Percentiles rank a stretch among this genome's conserved stretches.
phyloP scores from a whole-genome alignment of 1,140 invertebrate species.

The Aphelenchoides avenae region DNA sequence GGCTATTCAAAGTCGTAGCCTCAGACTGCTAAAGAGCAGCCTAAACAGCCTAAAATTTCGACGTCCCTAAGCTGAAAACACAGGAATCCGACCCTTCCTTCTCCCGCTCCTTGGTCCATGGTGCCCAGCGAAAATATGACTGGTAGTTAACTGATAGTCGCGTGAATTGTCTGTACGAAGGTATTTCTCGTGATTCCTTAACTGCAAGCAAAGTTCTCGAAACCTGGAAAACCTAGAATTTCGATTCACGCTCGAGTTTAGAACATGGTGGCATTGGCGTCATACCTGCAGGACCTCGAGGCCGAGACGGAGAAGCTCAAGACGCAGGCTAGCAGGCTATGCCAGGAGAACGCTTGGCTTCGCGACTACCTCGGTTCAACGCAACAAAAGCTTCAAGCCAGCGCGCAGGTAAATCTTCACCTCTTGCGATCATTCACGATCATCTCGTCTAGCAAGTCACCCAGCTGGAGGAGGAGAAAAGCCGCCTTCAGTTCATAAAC shows the following conservation, averaged over 20 bases:
- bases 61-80: too few species aligned
- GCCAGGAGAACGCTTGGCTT: slow-evolving; percentile 92
- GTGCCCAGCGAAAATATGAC: too few species aligned
- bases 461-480: slow-evolving; percentile 92
- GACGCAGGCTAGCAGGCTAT: slow-evolving; percentile 80
- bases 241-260: slow-evolving; percentile 58
- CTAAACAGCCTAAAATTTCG: too few species aligned
- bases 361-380: slow-evolving; percentile 92
- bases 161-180: too few species aligned
- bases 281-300: slow-evolving; percentile 87
- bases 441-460: slow-evolving; percentile 76
- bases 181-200: too few species aligned
- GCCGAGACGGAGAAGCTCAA: slow-evolving; percentile 98
- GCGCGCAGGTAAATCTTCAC: slow-evolving; percentile 53
- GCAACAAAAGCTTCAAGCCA: slow-evolving; percentile 88
- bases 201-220: too few species aligned
- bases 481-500: slow-evolving; percentile 93
- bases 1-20: too few species aligned
- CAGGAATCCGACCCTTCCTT: too few species aligned
- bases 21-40: too few species aligned
- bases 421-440: slow-evolving; percentile 30
- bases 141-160: too few species aligned
- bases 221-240: too few species aligned
- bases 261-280: slow-evolving; percentile 92
- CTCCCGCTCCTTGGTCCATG: too few species aligned